Base-by-base conservation (phyloP, 2,113 vertebrate genomes). In the Cynopterus brachyotis region DNA sequence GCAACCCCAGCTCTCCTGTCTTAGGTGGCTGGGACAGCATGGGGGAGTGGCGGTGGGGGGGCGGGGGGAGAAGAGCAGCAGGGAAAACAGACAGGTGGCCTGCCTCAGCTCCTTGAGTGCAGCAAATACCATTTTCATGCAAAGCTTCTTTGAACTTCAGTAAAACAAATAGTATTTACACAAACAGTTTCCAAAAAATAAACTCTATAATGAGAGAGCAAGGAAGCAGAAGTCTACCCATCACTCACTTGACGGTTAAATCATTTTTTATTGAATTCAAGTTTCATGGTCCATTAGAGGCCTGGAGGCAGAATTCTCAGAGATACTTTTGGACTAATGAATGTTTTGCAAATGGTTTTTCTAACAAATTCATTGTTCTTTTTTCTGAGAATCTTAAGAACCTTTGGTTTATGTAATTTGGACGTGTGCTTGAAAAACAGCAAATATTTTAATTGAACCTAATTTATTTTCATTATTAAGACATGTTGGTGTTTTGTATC, bases 221-320 rank as follows among this genome's bases (percentile, higher is more conserved):
- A 97, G 97, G 94, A 98, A 98, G 96, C 97, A 98, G 80, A 97
- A 97, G 96, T 97, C 20, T 0, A 42, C 94, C 96, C 97, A 96
- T 98, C 97, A 98, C 95, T 69, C 88, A 30, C 97, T 97, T 98
- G 98, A 98, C 64, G 26, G 97, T 98, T 98, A 98, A 98, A 98
- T 98, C 97, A 98, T 98, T 99, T 99, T 98, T 98, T 98, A 99
- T 98, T 98, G 98, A 98, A 98, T 98, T 98, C 97, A 98, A 91
- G 97, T 98, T 99, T 98, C 98, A 98, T 98, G 98, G 98, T 98
- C 98, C 98, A 98, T 98, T 99, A 98, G 97, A 98, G 96, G 97
- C 96, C 98, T 92, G 96, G 96, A 98, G 97, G 97, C 97, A 98
- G 97, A 97, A 98, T 97, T 98, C 97, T 96, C 98, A 96, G 96